A percentile compares a stretch with the other conserved stretches of the same genome.
Conservation (phyloP, 2,113 vertebrate species). For the Halichoeres trimaculatus region DNA sequence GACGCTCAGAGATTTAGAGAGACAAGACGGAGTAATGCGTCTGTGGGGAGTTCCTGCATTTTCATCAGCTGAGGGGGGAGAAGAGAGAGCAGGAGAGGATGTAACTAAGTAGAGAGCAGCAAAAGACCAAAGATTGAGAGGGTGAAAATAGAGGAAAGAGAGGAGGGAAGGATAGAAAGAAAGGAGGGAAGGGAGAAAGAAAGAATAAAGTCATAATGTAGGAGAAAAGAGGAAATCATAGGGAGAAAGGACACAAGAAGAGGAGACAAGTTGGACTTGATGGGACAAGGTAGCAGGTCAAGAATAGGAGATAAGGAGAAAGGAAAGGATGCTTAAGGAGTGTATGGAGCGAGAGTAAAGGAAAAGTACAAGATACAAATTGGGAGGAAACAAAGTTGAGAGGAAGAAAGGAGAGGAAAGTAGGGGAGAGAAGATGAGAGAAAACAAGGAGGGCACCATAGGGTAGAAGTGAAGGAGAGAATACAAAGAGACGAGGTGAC, state of each 20-base stretch:
- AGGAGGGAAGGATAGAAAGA: background rate
- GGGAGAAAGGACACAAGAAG: too few species aligned
- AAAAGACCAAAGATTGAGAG: background rate
- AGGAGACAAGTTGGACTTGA: too few species aligned
- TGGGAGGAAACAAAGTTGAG: background rate
- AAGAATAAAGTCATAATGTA: too few species aligned
- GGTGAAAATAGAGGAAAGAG: too few species aligned
- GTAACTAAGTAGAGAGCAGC: too few species aligned
- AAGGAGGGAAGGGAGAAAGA: background rate
- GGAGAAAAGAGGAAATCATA: too few species aligned
- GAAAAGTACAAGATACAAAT: background rate
- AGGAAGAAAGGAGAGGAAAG: background rate
- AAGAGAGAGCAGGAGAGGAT: background rate
- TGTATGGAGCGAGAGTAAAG: background rate
- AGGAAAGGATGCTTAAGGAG: background rate
- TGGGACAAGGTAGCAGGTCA: too few species aligned
- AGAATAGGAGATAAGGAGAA: background rate
- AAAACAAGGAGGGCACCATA: too few species aligned
- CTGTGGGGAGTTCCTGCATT: conserved; percentile 17
- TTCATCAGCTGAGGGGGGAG: conserved; percentile 29
- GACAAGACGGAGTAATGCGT: conserved; percentile 45
- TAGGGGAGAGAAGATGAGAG: background rate
- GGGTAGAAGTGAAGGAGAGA: background rate
- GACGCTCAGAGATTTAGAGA: conserved; percentile 30
- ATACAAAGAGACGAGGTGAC: background rate